Conservation (phyloP, 2,888 invertebrate species). For the Clivina fossor region DNA sequence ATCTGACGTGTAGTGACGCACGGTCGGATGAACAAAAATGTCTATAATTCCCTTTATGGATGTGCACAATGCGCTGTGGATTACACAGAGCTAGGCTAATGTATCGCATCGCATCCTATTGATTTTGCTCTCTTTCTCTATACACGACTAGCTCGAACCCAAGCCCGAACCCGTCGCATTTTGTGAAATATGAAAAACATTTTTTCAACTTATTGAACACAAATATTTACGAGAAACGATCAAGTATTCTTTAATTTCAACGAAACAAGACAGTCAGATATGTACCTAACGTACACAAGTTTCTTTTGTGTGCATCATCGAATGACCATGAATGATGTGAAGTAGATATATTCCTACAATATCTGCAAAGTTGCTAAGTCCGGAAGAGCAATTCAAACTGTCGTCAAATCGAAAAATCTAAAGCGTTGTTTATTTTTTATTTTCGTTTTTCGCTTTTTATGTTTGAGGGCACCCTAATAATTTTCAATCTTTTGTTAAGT, state of each 20-base stretch:
- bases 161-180: slow-evolving; percentile 22
- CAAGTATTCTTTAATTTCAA: slow-evolving; percentile 6
- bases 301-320: slow-evolving; percentile 3
- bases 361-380: slow-evolving; percentile 39
- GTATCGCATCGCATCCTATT: slow-evolving; percentile 31
- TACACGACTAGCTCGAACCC: no score
- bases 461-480: slow-evolving; percentile 46
- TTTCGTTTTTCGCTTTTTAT: slow-evolving; percentile 43
- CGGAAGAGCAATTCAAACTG: slow-evolving; percentile 46
- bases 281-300: no score
- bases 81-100: slow-evolving; percentile 28
- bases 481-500: slow-evolving; percentile 48
- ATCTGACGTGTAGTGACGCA: slow-evolving; percentile 39
- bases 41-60: slow-evolving; percentile 46
- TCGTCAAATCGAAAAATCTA: slow-evolving; percentile 49
- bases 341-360: no score
- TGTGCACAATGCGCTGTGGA: slow-evolving; percentile 28
- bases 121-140: slow-evolving; percentile 28
- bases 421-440: slow-evolving; percentile 45
- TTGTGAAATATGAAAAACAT: slow-evolving; percentile 24
- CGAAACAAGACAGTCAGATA: no score
- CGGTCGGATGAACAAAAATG: slow-evolving; percentile 49
- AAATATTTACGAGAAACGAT: slow-evolving; percentile 27
- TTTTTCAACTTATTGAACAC: slow-evolving; percentile 22
- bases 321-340: slow-evolving; percentile 8